phyloP scores from a whole-genome alignment of 2,888 invertebrate genomes.

The Xestia sexstrigata region DNA sequence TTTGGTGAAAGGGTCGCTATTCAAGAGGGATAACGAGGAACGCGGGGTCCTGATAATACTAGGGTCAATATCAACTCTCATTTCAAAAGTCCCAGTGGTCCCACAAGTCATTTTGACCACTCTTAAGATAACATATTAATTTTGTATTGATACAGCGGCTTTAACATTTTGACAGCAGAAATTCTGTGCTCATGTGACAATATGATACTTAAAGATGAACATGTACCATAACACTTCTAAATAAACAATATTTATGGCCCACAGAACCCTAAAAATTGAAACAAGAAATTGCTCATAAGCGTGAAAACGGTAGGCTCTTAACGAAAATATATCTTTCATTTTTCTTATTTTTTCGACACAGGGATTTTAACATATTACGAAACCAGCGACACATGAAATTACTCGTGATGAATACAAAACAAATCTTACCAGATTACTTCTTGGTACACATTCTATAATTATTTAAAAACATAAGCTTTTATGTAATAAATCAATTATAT shows the following conservation, averaged over 20 bases:
- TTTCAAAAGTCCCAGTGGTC: background rate
- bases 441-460: background rate
- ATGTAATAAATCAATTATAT: constrained; percentile 8
- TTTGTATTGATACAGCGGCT: background rate
- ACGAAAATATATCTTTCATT: constrained; percentile 45
- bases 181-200: background rate
- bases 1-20: background rate
- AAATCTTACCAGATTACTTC: constrained; percentile 38
- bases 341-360: constrained; percentile 41
- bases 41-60: background rate
- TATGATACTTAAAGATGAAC: background rate
- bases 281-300: constrained; percentile 57
- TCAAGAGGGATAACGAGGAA: constrained; percentile 15
- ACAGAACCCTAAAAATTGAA: constrained; percentile 40
- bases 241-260: constrained; percentile 8
- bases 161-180: background rate
- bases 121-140: background rate
- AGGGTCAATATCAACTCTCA: constrained; percentile 4
- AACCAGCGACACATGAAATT: constrained; percentile 55
- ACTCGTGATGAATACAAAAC: constrained; percentile 37
- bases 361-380: constrained; percentile 50
- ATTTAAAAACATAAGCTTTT: constrained; percentile 11
- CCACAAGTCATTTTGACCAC: background rate
- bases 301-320: constrained; percentile 57
- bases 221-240: background rate